Base-by-base conservation (phyloP, 2,888 invertebrate species). In the Mythimna ferrago region DNA sequence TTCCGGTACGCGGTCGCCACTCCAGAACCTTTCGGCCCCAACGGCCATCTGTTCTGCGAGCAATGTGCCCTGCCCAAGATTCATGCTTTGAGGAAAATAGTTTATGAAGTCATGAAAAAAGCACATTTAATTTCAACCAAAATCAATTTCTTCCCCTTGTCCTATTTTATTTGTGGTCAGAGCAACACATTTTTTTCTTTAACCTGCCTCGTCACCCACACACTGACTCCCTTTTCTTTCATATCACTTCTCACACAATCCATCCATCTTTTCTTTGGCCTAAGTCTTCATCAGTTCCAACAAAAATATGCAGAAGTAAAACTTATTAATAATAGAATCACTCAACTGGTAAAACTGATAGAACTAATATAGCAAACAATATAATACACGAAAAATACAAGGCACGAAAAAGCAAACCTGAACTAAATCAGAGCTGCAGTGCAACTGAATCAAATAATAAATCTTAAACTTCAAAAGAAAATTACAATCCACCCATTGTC, bases 401-500 rank as follows among this genome's bases (percentile, higher is more conserved):
- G 10, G 26, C 26, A 32, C 32, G 5, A 32, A 32, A 3, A 32
- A 32, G n/a, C 6, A 57, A 67, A 62, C 11, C 41, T 53, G 11
- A 41, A 54, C 65, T 65, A 32, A 62, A 68, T 58, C 38, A 62
- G 53, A 66, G 16, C 10, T 66, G 32, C 32, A 78, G 19, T 32
- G 65, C 35, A 54, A 66, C 26, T 48, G 26, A 69, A 38, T 56
- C 10, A 44, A 58, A 21, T 41, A 19, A 21, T 32, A 14, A 21
- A 6, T 26, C 38, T 57, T 32, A 41, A 38, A 35, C 11, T 10
- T 61, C 16, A 35, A 41, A 73, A 54, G 44, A 73, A 68, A 54
- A 54, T 38, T 21, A 57, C 68, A 68, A 74, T 53, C 21, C 35
- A 44, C 14, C 32, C 54, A 68, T 66, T 74, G 61, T 68, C 2